Conservation (phyloP, 1,140 invertebrate species). For the Berghia stephanieae region DNA sequence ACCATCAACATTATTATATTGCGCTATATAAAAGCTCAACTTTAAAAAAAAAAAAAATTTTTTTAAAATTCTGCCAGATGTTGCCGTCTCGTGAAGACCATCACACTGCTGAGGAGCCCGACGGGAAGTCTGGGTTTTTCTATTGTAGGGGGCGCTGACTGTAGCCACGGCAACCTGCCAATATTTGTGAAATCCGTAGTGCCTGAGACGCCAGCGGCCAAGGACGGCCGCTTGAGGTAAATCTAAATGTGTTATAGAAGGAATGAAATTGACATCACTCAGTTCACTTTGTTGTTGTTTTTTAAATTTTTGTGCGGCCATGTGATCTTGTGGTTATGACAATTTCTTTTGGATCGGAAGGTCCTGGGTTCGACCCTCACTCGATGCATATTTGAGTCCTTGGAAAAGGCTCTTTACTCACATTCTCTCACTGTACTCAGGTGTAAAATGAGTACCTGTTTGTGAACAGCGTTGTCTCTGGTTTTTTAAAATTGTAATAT, state of each 20-base stretch:
- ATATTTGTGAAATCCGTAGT: conserved; percentile 71
- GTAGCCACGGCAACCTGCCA: conserved; percentile 65
- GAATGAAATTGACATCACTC: not conserved
- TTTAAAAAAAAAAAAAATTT: no score
- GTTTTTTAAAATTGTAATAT: no score
- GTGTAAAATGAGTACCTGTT: no score
- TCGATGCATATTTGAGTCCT: no score
- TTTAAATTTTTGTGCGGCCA: no score
- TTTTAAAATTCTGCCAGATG: conserved; percentile 48
- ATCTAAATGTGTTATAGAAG: conserved; percentile 18
- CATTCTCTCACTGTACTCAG: no score
- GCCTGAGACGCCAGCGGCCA: conserved; percentile 68
- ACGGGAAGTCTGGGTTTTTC: conserved; percentile 69
- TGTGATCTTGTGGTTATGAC: not conserved
- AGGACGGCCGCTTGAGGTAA: conserved; percentile 68
- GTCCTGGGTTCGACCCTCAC: no score
- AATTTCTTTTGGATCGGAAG: no score
- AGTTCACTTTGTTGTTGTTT: conserved; percentile 5
- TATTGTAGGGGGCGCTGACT: conserved; percentile 69
- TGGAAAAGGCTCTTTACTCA: no score
- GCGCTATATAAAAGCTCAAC: no score
- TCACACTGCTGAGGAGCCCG: conserved; percentile 65
- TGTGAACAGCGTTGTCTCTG: no score
- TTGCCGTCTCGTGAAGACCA: conserved; percentile 68
- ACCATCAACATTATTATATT: no score